Evolutionary conservation across 2,797 vertebrate species (phyloP), one percentile per base, ranked within the genome.

Genomic region (Sphenodon punctatus): DNA sequence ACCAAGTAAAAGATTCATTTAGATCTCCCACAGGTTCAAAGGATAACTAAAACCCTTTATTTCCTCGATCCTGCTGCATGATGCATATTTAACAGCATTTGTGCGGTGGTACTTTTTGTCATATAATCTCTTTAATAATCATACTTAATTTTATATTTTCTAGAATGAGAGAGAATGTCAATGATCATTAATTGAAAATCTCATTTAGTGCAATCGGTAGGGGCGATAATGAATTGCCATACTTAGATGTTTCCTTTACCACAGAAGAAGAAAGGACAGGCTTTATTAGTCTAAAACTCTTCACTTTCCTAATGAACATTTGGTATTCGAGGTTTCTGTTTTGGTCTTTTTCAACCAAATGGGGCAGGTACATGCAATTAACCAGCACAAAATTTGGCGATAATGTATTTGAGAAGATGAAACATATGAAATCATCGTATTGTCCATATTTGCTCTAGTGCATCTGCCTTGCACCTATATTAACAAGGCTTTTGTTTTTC

Each of bases 191-290:
- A 23, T 34, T 12, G 7, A 27, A 67, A 82, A 78, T 78, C 49
- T 65, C 75, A 86, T 75, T 86, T 74, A 78, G 77, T 82, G 69
- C 72, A 78, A 68, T 82, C 65, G 53, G 67, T 59, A 76, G 66
- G 51, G 58, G 71, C 65, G 75, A 70, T 70, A 82, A 85, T 88
- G 78, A 82, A 82, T 78, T 71, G 68, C 32, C 74, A 10, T 30
- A 65, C 68, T 87, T 68, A 55, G 59, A 78, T 78, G 69, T 82
- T 73, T 53, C 51, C 45, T 42, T 55, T 76, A 76, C 41, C 56
- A n/a, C 49, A 23, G 27, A 49, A 87, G 65, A 80, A 80, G 80
- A 78, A 78, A 82, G 79, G 34, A 66, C n/a, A 68, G 64, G 61
- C 45, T 68, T 73, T 82, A 72, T 80, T 68, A 67, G 55, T 66